Conservation (phyloP, 2,888 invertebrate species). For the Leptopilina drosophilae region DNA sequence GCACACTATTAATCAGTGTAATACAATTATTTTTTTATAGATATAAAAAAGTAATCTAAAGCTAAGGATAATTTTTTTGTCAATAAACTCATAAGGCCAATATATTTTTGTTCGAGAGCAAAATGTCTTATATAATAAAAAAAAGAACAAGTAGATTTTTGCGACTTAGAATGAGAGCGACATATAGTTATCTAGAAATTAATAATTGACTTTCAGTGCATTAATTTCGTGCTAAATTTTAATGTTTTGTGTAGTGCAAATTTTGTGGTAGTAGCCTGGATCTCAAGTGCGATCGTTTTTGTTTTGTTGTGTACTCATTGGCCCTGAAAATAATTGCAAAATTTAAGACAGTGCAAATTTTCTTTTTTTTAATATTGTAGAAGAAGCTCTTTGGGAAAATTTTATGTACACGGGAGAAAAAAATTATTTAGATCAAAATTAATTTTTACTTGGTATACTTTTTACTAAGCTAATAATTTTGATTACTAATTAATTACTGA, state of each 20-base stretch:
- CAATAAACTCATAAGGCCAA: constrained; percentile 19
- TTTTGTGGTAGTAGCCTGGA: constrained; percentile 66
- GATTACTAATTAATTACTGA: too few relatives aligned
- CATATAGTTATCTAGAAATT: constrained; percentile 22
- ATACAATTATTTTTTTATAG: neutral
- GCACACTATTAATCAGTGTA: constrained; percentile 21
- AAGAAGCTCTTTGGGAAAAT: neutral
- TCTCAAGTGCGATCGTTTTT: constrained; percentile 67
- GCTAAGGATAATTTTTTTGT: neutral
- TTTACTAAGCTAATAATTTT: too few relatives aligned
- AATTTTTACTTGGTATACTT: too few relatives aligned
- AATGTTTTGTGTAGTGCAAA: constrained; percentile 70
- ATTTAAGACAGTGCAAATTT: constrained; percentile 57
- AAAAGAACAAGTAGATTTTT: constrained; percentile 15
- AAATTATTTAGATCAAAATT: neutral
- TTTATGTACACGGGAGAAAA: neutral
- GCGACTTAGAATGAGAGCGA: constrained; percentile 36
- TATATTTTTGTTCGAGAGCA: constrained; percentile 25
- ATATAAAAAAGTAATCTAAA: constrained; percentile 22
- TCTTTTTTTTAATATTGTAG: neutral
- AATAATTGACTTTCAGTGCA: constrained; percentile 48
- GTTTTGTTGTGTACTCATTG: constrained; percentile 63
- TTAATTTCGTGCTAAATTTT: constrained; percentile 54
- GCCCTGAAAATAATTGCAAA: constrained; percentile 68
- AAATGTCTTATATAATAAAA: neutral